Evolutionary conservation across 2,888 invertebrate species (phyloP).

Genomic region (Nephrotoma appendiculata): DNA sequence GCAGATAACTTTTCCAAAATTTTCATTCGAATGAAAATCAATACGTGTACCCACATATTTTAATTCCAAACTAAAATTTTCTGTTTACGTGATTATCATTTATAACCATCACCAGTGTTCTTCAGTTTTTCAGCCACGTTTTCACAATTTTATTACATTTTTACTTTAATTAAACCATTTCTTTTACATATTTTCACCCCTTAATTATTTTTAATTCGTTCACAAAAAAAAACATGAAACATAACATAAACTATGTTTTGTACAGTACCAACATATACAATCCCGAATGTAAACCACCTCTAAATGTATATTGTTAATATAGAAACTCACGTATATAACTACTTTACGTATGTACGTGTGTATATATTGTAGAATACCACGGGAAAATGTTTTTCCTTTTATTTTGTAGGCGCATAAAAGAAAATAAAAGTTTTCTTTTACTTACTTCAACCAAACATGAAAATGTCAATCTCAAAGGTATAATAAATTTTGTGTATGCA

Average conservation of each 20-base stretch:
- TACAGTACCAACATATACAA: neutral
- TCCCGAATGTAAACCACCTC: neutral
- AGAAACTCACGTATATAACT: neutral
- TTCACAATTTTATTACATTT: neutral
- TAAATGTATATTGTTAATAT: neutral
- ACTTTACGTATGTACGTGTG: neutral
- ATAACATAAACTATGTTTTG: neutral
- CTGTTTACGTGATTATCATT: neutral
- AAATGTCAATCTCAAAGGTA: slow-evolving; percentile 2
- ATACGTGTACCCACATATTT: neutral
- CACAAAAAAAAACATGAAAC: neutral
- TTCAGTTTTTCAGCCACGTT: neutral
- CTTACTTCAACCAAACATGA: neutral
- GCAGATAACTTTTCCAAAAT: too few species aligned
- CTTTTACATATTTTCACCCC: neutral
- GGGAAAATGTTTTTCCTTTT: neutral
- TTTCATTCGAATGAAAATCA: neutral
- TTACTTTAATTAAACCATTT: neutral
- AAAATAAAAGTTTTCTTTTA: neutral
- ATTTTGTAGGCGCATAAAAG: neutral
- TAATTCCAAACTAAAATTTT: neutral
- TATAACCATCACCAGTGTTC: neutral
- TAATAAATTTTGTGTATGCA: slow-evolving; percentile 3
- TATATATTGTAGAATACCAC: neutral
- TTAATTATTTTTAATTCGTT: neutral